Conservation (phyloP, 23 tunicate species). For the Halocynthia aurantium region DNA sequence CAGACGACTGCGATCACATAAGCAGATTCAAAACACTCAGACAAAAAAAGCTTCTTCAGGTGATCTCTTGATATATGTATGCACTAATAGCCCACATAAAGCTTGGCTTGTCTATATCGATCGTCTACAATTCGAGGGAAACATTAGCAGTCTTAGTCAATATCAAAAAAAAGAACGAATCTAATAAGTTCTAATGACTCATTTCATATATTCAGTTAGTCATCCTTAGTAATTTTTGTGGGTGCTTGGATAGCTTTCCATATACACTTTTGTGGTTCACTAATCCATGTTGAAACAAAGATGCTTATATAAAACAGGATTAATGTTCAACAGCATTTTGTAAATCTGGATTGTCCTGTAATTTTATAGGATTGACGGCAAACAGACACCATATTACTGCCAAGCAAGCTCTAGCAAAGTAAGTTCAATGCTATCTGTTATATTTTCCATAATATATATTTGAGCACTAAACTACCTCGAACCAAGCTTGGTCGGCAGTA, state of each 20-base stretch:
- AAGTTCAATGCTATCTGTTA: neutral
- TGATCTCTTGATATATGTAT: neutral
- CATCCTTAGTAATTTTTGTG: no score
- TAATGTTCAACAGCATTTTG: neutral
- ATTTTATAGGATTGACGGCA: neutral
- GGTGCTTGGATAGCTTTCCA: no score
- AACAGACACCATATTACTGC: slow-evolving; percentile 3
- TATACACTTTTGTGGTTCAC: no score
- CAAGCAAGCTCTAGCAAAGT: slow-evolving; percentile 24
- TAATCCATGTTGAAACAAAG: no score
- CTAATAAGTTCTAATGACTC: no score
- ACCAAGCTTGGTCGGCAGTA: no score
- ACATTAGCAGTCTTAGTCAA: neutral
- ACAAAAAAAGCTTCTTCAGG: neutral
- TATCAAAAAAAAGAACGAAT: neutral
- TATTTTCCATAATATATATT: no score
- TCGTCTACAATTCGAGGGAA: no score
- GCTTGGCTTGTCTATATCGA: neutral
- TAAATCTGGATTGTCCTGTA: neutral
- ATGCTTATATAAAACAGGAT: no score
- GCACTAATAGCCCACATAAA: neutral
- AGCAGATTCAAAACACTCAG: neutral
- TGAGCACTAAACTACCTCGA: no score
- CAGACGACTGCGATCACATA: no score
- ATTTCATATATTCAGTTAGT: no score